Evolutionary conservation across 2,888 invertebrate genomes (phyloP), one percentile per base, ranked within the genome.

Genomic region (Schizotus pectinicornis): DNA sequence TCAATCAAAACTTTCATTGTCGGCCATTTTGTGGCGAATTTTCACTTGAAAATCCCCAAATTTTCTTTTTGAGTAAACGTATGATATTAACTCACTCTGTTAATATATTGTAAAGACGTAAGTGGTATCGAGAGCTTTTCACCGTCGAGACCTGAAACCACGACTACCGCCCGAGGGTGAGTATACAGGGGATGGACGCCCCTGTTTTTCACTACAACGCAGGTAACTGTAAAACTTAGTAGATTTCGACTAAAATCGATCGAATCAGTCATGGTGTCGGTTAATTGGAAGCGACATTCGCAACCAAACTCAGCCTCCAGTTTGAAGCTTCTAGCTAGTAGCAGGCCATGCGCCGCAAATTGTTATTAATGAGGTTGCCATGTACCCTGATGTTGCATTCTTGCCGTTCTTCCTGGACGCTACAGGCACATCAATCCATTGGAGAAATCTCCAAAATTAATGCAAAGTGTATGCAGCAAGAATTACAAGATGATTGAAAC

Each of bases 21-120:
- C 13, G 13, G 12, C n/a, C 12, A 13, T 11, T 39, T 39, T 8
- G 7, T 39, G 39, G 9, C n/a, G 6, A 34, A n/a, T 52, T 22
- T 47, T 39, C 8, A 39, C n/a, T 11, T 39, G 45, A 56, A 22
- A 22, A 22, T 3, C 6, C 6, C n/a, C n/a, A 2, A 9, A 38
- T 50, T 43, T n/a, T 39, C 46, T 35, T 46, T 31, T 61, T 52
- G 52, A 56, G 37, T 52, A 70, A 73, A 71, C 71, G 67, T 72
- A 74, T 77, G 79, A 79, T 80, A 81, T 80, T 81, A 81, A 81
- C 80, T 79, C 76, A 75, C 72, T 80, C 79, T 80, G 79, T 81
- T 81, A 79, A 77, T 79, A 78, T 79, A 79, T 76, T 76, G 74
- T 78, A 79, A 80, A 80, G 79, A 79, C 75, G 71, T 77, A 70